These are phyloP conservation scores for western clawed frog (Xenopus tropicalis) DNA, from an alignment of 2,113 vertebrate species.

Conservation along the genomic window UCB_Xtro_10.0 CM004450.2:109288001-109288500, in stretches of 20 bases:
- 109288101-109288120: not conserved
- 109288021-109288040: not conserved
- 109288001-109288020: not conserved
- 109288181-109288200: too few relatives aligned
- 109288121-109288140: not conserved
- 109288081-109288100: not conserved
- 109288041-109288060: not conserved
- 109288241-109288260: too few relatives aligned
- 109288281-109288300: too few relatives aligned
- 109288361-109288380: slow-evolving; percentile 50
- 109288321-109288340: too few relatives aligned
- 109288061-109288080: not conserved
- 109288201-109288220: too few relatives aligned
- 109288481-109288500: slow-evolving; percentile 72
- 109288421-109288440: slow-evolving; percentile 78
- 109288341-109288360: too few relatives aligned
- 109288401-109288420: slow-evolving; percentile 70
- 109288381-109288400: slow-evolving; percentile 61
- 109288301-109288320: too few relatives aligned
- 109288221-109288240: too few relatives aligned
- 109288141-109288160: not conserved
- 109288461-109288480: slow-evolving; percentile 73
- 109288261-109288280: too few relatives aligned
- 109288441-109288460: slow-evolving; percentile 90
- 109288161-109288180: too few relatives aligned